Evolutionary conservation across 1,140 invertebrate species (phyloP), one percentile per base, ranked within the genome.

Genomic region (Solenopsis invicta): DNA sequence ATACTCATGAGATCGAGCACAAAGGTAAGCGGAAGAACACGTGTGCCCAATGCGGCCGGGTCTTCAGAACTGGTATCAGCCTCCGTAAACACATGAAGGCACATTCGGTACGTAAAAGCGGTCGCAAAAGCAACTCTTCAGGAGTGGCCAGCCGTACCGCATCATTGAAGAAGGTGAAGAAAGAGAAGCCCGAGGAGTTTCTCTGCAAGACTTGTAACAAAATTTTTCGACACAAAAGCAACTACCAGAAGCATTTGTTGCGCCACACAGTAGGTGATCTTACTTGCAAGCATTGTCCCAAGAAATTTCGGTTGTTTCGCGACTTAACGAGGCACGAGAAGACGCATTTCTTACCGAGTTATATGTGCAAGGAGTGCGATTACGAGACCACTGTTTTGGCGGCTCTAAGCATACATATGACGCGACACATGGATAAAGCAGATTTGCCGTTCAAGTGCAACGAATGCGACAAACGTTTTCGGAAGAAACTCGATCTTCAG

Each of bases 401-500:
- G 0, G 94, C 94, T 0, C 75, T 95, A 0, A 94, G 91, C 64
- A 94, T 94, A 37, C 95, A 95, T 85, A 94, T 95, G 94, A 45
- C 93, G 1, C 90, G 93, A 5, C 95, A 95, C 74, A 92, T 93
- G 6, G 93, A 94, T 64, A 94, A 95, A 16, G 87, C 94, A 0
- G 92, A 95, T 52, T 94, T 96, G 9, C 96, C 96, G 1, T 97
- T 96, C 92, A 96, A 96, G 85, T 97, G 97, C 90, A 95, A 95
- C 48, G 95, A 96, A 34, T 97, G 97, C 91, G 95, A 96, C 24
- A 97, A 97, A 88, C 95, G 96, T 0, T 97, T 97, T 90, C 96
- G 96, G 48, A 95, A 95, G 76, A 94, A 94, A 0, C 91, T 93
- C 10, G 95, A 95, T 45, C 91, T 96, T 0, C 95, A 95, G 34